phyloP scores from a whole-genome alignment of 2,888 invertebrate species.

The Orthonevra nobilis region DNA sequence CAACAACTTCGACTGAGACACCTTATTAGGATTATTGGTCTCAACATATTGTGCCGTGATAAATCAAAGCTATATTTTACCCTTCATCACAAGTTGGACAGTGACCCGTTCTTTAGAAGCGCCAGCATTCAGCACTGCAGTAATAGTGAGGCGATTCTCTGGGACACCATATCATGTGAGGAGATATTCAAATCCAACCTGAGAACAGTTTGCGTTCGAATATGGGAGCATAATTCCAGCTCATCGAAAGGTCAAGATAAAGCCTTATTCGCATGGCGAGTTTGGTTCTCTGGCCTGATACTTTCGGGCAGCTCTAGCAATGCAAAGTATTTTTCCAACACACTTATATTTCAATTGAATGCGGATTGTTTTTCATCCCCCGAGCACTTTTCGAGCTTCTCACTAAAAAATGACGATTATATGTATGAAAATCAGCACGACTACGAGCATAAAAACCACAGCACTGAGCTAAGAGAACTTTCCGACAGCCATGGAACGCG shows the following conservation, averaged over 20 bases:
- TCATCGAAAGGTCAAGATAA: conserved; percentile 80
- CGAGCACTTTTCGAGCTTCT: conserved; percentile 76
- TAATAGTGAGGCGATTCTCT: conserved; percentile 85
- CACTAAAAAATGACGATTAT: conserved; percentile 42
- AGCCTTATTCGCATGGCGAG: conserved; percentile 89
- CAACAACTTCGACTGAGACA: conserved; percentile 92
- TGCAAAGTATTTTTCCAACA: conserved; percentile 77
- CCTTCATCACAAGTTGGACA: conserved; percentile 89
- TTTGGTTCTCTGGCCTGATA: conserved; percentile 91
- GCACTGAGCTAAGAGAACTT: conserved; percentile 24
- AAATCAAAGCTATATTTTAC: conserved; percentile 87
- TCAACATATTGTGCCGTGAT: conserved; percentile 81
- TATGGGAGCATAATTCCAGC: conserved; percentile 75
- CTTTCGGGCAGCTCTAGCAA: conserved; percentile 79
- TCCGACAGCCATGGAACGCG: not conserved
- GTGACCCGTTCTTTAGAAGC: conserved; percentile 91
- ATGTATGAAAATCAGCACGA: conserved; percentile 35
- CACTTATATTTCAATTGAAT: conserved; percentile 91
- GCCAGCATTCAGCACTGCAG: conserved; percentile 43
- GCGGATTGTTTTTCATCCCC: conserved; percentile 91
- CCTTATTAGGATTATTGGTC: conserved; percentile 87
- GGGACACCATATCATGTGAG: conserved; percentile 89
- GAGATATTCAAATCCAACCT: conserved; percentile 81
- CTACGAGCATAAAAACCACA: conserved; percentile 45
- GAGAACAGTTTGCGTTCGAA: conserved; percentile 77